Base-by-base conservation (phyloP, 2,113 vertebrate species). In the Pygoscelis antarcticus region DNA sequence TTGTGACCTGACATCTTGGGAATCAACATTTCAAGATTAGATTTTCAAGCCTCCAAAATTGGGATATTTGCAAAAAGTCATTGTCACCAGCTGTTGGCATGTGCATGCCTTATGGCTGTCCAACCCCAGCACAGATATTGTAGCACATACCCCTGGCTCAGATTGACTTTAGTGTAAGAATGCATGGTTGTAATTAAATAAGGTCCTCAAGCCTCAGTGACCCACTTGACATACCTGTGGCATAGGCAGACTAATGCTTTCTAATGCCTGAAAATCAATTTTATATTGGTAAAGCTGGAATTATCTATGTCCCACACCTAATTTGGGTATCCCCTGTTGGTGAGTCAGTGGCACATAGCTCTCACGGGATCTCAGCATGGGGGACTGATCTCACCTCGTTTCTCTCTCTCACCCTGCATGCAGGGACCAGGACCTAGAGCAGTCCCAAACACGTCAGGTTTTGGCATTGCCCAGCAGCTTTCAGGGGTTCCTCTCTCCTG, bases 401-500 rank as follows among this genome's bases (percentile, higher is more conserved):
- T 49, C 55, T 36, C 62, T 22, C n/a, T 51, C 52, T 20, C 46
- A 13, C 38, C 38, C 40, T 40, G 19, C 40, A 10, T 3, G 1
- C 49, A 27, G 26, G 57, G 47, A 42, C 16, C n/a, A 10, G n/a
- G 55, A 42, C 21, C 47, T 8, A 11, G 16, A 32, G 77, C n/a
- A 58, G 60, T 7, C 57, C 72, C 44, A 49, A 36, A 6, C 36
- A 13, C 0, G 0, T 2, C 19, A 29, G 46, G 16, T 38, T 52
- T 38, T 16, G 23, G 14, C 44, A 16, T 3, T 11, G 58, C 52
- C 52, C 46, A 17, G 52, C 38, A 47, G 34, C 40, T 54, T 17
- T 32, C n/a, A 1, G 52, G 52, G 52, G 26, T 9, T 79, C 60
- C 21, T 36, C 26, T 42, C 38, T n/a, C 47, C 46, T 19, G 34